Percentiles rank a stretch among this genome's conserved stretches.
Evolutionary conservation across 2,888 invertebrate genomes (phyloP).

Genomic region (Xylota segnis): DNA sequence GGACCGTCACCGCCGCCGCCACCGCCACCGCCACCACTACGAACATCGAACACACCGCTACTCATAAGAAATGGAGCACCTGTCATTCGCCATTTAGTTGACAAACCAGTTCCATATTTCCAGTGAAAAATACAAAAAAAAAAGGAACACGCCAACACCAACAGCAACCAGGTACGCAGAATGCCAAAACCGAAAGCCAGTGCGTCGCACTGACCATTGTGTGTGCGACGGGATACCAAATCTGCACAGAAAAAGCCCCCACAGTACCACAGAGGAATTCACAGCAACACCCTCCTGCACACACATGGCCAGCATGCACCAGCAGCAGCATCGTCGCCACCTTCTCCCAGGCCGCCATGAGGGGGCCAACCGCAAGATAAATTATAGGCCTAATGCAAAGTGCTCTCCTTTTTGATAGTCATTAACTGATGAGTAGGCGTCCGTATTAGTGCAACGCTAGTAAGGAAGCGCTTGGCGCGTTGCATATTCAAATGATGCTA

Average conservation of each 20-base stretch:
- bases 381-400: conserved; percentile 85
- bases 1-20: conserved; percentile 4
- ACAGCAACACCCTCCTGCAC: conserved; percentile 59
- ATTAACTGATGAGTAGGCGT: conserved; percentile 83
- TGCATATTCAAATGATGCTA: conserved; percentile 73
- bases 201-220: conserved; percentile 61
- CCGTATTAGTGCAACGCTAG: conserved; percentile 81
- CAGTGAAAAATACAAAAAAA: conserved; percentile 37
- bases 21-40: conserved; percentile 5
- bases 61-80: conserved; percentile 74
- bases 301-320: conserved; percentile 37
- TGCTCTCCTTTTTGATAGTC: conserved; percentile 82
- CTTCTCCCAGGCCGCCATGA: conserved; percentile 34
- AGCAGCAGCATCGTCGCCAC: conserved; percentile 44
- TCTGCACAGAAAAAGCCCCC: conserved; percentile 31
- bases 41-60: conserved; percentile 40
- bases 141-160: conserved; percentile 32
- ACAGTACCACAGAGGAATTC: conserved; percentile 35
- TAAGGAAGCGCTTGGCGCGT: conserved; percentile 66
- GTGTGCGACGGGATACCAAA: conserved; percentile 42
- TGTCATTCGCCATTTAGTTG: conserved; percentile 73
- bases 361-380: conserved; percentile 80
- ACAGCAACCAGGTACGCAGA: conserved; percentile 12
- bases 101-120: conserved; percentile 71
- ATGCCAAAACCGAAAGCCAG: conserved; percentile 59